Evolutionary conservation across 2,888 invertebrate species (phyloP).

Genomic region (Philonicus albiceps): DNA sequence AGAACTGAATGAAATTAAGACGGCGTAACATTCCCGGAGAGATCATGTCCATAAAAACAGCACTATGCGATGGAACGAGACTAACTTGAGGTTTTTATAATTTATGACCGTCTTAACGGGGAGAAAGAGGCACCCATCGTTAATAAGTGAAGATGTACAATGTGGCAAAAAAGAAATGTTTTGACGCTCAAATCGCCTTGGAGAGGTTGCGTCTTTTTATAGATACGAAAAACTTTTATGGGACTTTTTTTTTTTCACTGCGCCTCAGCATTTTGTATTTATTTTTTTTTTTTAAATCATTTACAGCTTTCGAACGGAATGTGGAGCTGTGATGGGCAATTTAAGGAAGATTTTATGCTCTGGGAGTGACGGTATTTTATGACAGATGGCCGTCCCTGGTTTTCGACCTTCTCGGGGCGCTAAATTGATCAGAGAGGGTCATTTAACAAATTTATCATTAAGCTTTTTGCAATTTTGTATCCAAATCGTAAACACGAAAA

Average conservation of each 20-base stretch:
- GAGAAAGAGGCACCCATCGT: background rate
- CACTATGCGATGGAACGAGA: constrained; percentile 16
- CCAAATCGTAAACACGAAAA: background rate
- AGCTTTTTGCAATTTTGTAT: background rate
- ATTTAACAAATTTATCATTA: background rate
- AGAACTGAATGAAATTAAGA: constrained; percentile 33
- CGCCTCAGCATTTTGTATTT: too few species aligned
- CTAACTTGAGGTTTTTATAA: constrained; percentile 33
- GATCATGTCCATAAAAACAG: constrained; percentile 19
- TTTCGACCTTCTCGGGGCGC: background rate
- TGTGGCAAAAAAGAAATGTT: constrained; percentile 37
- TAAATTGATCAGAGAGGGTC: background rate
- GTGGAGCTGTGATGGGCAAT: background rate
- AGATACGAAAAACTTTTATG: background rate
- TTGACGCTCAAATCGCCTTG: constrained; percentile 37
- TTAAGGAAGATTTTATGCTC: background rate
- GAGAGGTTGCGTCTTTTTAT: constrained; percentile 10
- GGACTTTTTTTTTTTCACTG: background rate
- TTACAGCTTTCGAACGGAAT: background rate
- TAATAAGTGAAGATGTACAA: constrained; percentile 32
- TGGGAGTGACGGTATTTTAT: background rate
- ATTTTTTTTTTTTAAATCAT: background rate
- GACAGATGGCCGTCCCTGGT: background rate
- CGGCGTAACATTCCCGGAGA: constrained; percentile 2
- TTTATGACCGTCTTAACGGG: constrained; percentile 26